Base-by-base conservation (phyloP, 2,888 invertebrate species). In the Neoascia interrupta region DNA sequence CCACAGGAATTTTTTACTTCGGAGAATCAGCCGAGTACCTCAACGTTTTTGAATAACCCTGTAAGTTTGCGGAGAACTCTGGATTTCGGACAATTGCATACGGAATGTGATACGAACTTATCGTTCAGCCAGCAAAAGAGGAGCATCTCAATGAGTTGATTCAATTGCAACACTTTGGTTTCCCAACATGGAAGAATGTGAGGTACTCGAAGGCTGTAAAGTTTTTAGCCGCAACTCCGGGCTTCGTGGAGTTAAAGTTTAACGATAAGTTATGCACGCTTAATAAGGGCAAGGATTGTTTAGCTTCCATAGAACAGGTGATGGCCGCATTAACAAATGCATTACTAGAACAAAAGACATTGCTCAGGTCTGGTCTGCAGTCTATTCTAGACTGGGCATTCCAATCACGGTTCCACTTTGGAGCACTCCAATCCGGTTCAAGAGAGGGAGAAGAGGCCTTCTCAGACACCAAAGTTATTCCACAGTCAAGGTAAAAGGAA, bases 311-410 rank as follows among this genome's bases (percentile, higher is more conserved):
- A 4, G 16, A 28, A 39, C 41, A 19, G 43, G 19, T 8, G n/a
- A n/a, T n/a, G n/a, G n/a, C n/a, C n/a, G n/a, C n/a, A n/a, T n/a
- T n/a, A n/a, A n/a, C n/a, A n/a, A 45, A 58, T 45, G 43, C 43
- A 15, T 45, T 58, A 21, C 16, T 58, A 16, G 36, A 45, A 5
- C 60, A 45, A 26, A 58, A 43, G 8, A 5, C n/a, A 21, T 45
- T 58, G 6, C 16, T 45, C 0, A 45, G 23, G 5, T 36, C 58
- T 1, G 45, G 58, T 3, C 10, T 45, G 21, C 58, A 45, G 15
- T 58, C 43, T 1, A 43, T 39, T 43, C n/a, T 41, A 13, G 34
- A 58, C 15, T 58, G 34, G 58, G 43, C 21, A 8, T 45, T 58
- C n/a, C 8, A 34, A 21, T 36, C 58, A 31, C 43, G 43, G 43